phyloP scores from a whole-genome alignment of 1,140 invertebrate species.

The Magallana angulata region DNA sequence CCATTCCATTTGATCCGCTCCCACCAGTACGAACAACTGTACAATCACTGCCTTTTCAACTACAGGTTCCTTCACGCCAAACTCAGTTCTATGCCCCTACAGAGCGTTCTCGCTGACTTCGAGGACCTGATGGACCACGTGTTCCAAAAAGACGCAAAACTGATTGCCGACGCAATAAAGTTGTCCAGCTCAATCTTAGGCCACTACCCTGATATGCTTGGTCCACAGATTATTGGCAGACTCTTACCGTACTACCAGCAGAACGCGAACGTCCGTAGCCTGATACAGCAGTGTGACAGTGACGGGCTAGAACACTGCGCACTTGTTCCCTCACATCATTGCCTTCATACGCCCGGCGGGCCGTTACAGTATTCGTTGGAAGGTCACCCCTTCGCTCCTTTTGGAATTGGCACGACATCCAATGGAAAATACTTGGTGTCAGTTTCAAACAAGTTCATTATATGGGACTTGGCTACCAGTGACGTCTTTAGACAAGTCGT shows the following conservation, averaged over 20 bases:
- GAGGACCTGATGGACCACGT: conserved; percentile 94
- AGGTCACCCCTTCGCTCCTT: conserved; percentile 98
- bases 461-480: conserved; percentile 89
- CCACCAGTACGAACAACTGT: conserved; percentile 94
- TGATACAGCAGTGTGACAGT: conserved; percentile 93
- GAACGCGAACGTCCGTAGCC: conserved; percentile 86
- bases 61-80: conserved; percentile 99
- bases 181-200: conserved; percentile 86
- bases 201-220: conserved; percentile 96
- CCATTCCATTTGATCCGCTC: conserved; percentile 96
- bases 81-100: conserved; percentile 95
- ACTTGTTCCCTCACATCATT: conserved; percentile 95
- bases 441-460: conserved; percentile 97
- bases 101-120: conserved; percentile 94
- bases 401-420: conserved; percentile 94
- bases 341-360: conserved; percentile 97
- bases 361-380: conserved; percentile 98
- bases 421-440: conserved; percentile 96
- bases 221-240: conserved; percentile 94
- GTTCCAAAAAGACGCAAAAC: conserved; percentile 89
- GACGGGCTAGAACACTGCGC: conserved; percentile 92
- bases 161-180: conserved; percentile 96
- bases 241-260: conserved; percentile 86
- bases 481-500: conserved; percentile 83
- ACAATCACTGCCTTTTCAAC: conserved; percentile 96